Conservation (phyloP, 2,888 invertebrate species). For the Synergus laeviventris region DNA sequence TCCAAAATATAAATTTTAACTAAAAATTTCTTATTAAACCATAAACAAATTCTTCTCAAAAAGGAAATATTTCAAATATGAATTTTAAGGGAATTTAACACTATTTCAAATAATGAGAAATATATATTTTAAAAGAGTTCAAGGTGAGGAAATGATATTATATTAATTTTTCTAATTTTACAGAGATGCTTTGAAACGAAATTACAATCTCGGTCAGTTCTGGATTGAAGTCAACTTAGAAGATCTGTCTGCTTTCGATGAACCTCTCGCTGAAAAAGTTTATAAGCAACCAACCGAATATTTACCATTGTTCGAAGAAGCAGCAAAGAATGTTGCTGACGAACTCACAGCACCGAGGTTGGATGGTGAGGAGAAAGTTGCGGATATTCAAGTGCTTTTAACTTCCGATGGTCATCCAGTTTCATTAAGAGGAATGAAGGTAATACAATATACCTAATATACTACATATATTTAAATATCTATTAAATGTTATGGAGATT, state of each 20-base stretch:
- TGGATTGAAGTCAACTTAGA: conserved; percentile 95
- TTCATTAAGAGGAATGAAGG: conserved; percentile 90
- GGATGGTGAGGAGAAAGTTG: conserved; percentile 90
- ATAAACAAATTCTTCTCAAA: too few species aligned
- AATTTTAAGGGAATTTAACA: too few species aligned
- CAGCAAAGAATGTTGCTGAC: conserved; percentile 96
- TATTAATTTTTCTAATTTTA: conserved; percentile 55
- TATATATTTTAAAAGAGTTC: too few species aligned
- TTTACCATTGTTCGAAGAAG: conserved; percentile 96
- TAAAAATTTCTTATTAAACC: too few species aligned
- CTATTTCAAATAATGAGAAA: too few species aligned
- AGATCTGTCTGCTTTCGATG: conserved; percentile 96
- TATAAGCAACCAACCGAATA: conserved; percentile 95
- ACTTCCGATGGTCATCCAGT: conserved; percentile 90
- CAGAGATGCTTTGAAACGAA: conserved; percentile 94
- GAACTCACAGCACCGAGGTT: conserved; percentile 96
- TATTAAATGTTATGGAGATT: too few species aligned
- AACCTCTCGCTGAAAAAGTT: conserved; percentile 92
- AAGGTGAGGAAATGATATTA: neutral
- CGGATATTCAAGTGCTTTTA: conserved; percentile 95
- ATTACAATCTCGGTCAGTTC: conserved; percentile 93
- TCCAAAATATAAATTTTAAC: too few species aligned
- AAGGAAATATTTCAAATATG: too few species aligned
- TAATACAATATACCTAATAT: conserved; percentile 69
- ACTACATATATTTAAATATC: too few species aligned